A percentile compares a stretch with the other conserved stretches of the same genome.
phyloP scores from a whole-genome alignment of 2,797 vertebrate genomes.

The Toxotes lorentzi region DNA sequence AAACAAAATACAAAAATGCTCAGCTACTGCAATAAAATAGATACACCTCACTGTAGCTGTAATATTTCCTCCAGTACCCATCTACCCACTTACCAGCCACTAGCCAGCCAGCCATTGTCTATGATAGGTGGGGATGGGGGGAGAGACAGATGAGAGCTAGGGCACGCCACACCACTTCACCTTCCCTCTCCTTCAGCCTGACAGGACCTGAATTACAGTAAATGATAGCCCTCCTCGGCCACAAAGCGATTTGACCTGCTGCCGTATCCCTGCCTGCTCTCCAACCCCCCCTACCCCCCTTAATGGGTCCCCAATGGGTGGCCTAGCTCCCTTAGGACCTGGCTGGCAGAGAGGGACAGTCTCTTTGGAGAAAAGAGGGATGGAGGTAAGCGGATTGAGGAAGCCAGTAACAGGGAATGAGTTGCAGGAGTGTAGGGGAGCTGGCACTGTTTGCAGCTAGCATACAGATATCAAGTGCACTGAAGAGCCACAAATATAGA shows the following conservation, averaged over 20 bases:
- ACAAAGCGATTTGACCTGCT: constrained; percentile 91
- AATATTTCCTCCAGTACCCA: constrained; percentile 49
- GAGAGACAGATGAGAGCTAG: constrained; percentile 85
- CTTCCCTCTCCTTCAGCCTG: constrained; percentile 92
- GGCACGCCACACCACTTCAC: constrained; percentile 86
- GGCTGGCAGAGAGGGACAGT: constrained; percentile 70
- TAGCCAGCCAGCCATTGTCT: constrained; percentile 55
- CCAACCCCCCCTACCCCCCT: constrained; percentile 43
- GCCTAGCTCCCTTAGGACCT: constrained; percentile 81
- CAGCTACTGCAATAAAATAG: constrained; percentile 29
- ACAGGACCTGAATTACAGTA: constrained; percentile 91
- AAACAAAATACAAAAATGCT: constrained; percentile 46
- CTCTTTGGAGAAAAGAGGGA: constrained; percentile 57
- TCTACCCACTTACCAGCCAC: constrained; percentile 49
- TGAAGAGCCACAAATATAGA: constrained; percentile 4
- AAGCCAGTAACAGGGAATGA: constrained; percentile 37
- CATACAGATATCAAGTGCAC: constrained; percentile 29
- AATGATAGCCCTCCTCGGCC: constrained; percentile 90
- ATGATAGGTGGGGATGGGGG: constrained; percentile 54
- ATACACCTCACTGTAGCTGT: constrained; percentile 43
- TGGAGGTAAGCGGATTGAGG: constrained; percentile 48
- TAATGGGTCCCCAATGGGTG: constrained; percentile 90
- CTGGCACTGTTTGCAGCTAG: constrained; percentile 18
- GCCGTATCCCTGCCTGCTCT: constrained; percentile 74
- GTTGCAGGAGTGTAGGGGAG: constrained; percentile 22